Conservation (phyloP, 1,140 invertebrate genomes). For the Aporrectodea caliginosa region DNA sequence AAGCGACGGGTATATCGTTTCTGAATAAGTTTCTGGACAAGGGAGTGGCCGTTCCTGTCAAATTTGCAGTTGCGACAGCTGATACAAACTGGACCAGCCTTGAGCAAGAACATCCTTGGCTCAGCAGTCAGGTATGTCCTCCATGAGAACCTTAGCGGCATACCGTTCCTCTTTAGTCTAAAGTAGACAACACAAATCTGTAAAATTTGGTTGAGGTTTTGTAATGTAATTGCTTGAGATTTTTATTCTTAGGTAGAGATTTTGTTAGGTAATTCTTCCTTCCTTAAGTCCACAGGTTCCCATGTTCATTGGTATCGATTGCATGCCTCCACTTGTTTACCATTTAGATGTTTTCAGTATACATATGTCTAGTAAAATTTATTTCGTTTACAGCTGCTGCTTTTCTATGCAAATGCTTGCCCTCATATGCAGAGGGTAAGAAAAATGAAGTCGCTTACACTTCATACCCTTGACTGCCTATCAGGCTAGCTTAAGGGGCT, state of each 20-base stretch:
- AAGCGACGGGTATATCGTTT: conserved; percentile 90
- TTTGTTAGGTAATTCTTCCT: not conserved
- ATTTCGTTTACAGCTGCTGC: too few species aligned
- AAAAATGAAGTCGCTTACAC: too few species aligned
- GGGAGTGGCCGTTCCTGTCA: conserved; percentile 67
- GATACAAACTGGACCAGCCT: conserved; percentile 76
- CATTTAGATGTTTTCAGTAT: too few species aligned
- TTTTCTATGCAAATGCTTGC: too few species aligned
- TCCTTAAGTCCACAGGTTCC: not conserved
- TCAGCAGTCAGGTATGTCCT: conserved; percentile 66
- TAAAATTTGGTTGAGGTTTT: not conserved
- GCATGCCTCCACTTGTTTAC: too few species aligned
- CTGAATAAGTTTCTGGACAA: conserved; percentile 77
- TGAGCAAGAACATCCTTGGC: conserved; percentile 76
- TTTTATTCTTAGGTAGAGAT: not conserved
- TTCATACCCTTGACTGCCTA: too few species aligned
- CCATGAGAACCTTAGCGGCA: not conserved
- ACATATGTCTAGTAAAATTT: too few species aligned
- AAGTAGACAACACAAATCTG: not conserved
- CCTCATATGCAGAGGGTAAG: too few species aligned
- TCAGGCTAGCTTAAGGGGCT: too few species aligned
- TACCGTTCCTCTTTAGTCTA: not conserved
- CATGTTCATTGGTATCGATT: not conserved
- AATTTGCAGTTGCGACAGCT: conserved; percentile 76
- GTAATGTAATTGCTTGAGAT: not conserved